Evolutionary conservation across 2,797 vertebrate species (phyloP), one percentile per base, ranked within the genome.

Genomic region (Staurois parvus): DNA sequence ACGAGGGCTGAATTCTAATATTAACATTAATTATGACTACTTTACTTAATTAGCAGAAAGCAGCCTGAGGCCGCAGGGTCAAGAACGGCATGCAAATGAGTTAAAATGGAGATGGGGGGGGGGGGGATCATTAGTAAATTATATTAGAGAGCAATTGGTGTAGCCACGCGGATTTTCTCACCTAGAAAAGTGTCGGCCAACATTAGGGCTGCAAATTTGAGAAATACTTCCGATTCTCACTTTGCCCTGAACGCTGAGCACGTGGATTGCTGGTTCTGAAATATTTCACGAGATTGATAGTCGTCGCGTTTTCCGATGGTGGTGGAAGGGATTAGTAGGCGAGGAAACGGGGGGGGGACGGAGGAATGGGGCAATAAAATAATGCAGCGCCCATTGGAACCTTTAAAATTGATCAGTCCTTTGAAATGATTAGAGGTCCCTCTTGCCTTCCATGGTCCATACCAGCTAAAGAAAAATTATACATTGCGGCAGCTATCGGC

Each of bases 21-120:
- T 83, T 83, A 76, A 68, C 81, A 83, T 83, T 75, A 75, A 83
- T 83, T 83, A 83, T 68, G 72, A 83, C 62, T 67, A 48, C 52
- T 72, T 75, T 74, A 45, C 62, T 83, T 83, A 83, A 75, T 75
- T 76, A 76, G 42, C 37, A 68, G 62, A 26, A 11, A 52, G 42
- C 34, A 68, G 81, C 81, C 72, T 76, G 72, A 37, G 42, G 72
- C 59, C 81, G 76, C 72, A 68, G 76, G 81, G 81, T 83, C 81
- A 83, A 21, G 81, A 67, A 52, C 42, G 67, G 42, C 72, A 48
- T 76, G 72, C 56, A 76, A 76, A 83, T 83, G 62, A 76, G 48
- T 68, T 56, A 68, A 68, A 37, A 68, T 52, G 68, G 68, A 0
- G 30, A 9, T 10, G 48, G 11, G 11, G 15, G 37, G 37, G 62